Percentiles rank a stretch among this genome's conserved stretches.
Conservation (phyloP, 2,113 vertebrate genomes). For the Rhizomys pruinosus region DNA sequence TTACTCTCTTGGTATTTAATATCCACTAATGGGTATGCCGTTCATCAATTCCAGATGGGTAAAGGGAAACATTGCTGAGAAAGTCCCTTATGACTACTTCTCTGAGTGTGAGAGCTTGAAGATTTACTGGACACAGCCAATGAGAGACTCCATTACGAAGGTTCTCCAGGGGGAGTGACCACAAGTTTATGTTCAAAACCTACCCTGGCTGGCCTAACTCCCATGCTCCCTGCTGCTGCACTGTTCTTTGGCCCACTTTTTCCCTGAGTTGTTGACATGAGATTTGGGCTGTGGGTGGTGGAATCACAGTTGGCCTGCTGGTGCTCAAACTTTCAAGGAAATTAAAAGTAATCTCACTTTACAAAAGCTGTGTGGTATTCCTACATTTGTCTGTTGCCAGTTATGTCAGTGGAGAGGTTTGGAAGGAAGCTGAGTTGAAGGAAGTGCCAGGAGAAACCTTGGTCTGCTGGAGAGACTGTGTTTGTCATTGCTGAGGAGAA, state of each 20-base stretch:
- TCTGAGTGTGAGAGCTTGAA: not conserved
- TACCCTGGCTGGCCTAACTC: too few relatives aligned
- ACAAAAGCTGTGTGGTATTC: not conserved
- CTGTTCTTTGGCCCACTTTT: not conserved
- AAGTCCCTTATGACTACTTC: not conserved
- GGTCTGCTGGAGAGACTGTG: not conserved
- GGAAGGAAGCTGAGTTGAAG: not conserved
- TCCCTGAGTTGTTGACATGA: not conserved
- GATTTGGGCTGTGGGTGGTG: not conserved
- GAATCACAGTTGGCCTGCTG: too few relatives aligned
- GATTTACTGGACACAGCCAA: too few relatives aligned
- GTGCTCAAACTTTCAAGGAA: not conserved
- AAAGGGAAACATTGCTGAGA: not conserved
- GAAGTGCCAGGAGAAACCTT: not conserved
- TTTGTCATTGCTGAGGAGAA: not conserved
- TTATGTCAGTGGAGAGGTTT: not conserved
- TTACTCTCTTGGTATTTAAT: not conserved
- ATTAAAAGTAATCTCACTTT: not conserved
- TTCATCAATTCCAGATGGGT: not conserved
- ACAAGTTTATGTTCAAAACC: not conserved
- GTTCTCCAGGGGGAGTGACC: not conserved
- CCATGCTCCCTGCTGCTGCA: fast-evolving
- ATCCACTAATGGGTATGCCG: not conserved
- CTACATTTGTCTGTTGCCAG: not conserved
- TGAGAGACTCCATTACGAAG: not conserved